Conservation (phyloP, 2,797 vertebrate genomes). For the Pseudomugil gertrudae region DNA sequence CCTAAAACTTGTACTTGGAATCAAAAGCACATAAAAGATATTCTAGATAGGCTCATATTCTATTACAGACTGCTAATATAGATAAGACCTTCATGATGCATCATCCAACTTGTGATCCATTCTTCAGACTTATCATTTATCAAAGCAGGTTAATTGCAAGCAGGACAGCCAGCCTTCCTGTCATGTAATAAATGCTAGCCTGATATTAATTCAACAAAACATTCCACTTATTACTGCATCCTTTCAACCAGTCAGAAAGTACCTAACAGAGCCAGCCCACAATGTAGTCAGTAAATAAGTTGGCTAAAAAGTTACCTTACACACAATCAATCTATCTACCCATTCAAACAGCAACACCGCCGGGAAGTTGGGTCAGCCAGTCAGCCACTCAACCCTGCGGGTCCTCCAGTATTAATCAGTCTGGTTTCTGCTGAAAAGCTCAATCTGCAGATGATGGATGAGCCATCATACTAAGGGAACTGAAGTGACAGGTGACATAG, state of each 20-base stretch:
- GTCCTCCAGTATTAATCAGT: conserved; percentile 80
- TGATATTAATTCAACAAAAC: conserved; percentile 11
- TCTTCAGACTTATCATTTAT: conserved; percentile 24
- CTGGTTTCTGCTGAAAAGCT: conserved; percentile 84
- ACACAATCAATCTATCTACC: conserved; percentile 41
- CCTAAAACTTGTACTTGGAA: not conserved
- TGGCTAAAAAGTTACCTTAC: conserved; percentile 38
- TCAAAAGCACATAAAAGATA: not conserved
- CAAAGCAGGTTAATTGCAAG: conserved; percentile 22
- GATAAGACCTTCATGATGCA: conserved; percentile 6
- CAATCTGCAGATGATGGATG: conserved; percentile 87
- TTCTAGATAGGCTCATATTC: not conserved
- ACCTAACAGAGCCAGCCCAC: conserved; percentile 4
- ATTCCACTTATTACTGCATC: conserved; percentile 16
- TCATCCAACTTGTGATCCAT: conserved; percentile 16
- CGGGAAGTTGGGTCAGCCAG: conserved; percentile 68
- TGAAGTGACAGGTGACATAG: conserved; percentile 86
- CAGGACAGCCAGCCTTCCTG: conserved; percentile 10
- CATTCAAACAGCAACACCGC: conserved; percentile 42
- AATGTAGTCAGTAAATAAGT: conserved; percentile 22
- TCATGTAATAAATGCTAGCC: conserved; percentile 17
- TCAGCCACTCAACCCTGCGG: conserved; percentile 71
- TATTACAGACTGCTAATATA: not conserved
- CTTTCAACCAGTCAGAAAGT: not conserved
- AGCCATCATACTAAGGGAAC: conserved; percentile 76